phyloP scores from a whole-genome alignment of 2,888 invertebrate genomes.

The Gari tellinella region DNA sequence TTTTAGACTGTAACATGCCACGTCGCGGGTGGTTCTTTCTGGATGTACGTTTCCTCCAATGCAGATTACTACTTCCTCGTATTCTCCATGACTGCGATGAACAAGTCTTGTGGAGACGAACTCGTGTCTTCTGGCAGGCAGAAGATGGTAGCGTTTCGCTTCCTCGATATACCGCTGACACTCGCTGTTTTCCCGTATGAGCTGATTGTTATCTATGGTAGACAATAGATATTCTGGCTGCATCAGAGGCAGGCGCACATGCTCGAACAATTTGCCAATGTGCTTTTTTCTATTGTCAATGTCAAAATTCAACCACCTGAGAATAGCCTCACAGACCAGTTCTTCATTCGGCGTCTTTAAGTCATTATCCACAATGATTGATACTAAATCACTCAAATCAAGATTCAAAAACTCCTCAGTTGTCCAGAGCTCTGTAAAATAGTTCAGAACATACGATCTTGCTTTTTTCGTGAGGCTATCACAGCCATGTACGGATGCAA shows the following conservation, averaged over 20 bases:
- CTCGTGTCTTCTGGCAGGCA: conserved; percentile 66
- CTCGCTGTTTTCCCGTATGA: conserved; percentile 31
- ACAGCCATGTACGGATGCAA: conserved; percentile 91
- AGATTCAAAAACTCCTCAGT: conserved; percentile 84
- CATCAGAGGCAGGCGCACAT: conserved; percentile 68
- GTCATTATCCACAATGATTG: conserved; percentile 91
- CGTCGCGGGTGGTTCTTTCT: conserved; percentile 51
- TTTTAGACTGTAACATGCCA: conserved; percentile 57
- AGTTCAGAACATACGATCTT: conserved; percentile 88
- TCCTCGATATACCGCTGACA: conserved; percentile 62
- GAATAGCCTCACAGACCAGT: conserved; percentile 90
- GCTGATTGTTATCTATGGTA: conserved; percentile 30
- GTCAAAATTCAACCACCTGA: conserved; percentile 88
- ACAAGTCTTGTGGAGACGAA: conserved; percentile 57
- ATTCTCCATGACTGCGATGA: conserved; percentile 58
- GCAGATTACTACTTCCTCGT: conserved; percentile 61
- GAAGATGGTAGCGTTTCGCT: conserved; percentile 66
- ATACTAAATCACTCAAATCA: conserved; percentile 90
- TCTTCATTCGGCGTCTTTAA: conserved; percentile 95
- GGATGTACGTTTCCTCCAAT: conserved; percentile 54
- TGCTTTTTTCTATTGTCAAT: conserved; percentile 85
- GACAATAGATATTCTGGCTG: conserved; percentile 68
- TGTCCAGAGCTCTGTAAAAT: conserved; percentile 67
- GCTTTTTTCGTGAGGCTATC: conserved; percentile 89
- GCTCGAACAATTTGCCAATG: conserved; percentile 55